Conservation (phyloP, 2,113 vertebrate species). For the Sclerurus mexicanus region DNA sequence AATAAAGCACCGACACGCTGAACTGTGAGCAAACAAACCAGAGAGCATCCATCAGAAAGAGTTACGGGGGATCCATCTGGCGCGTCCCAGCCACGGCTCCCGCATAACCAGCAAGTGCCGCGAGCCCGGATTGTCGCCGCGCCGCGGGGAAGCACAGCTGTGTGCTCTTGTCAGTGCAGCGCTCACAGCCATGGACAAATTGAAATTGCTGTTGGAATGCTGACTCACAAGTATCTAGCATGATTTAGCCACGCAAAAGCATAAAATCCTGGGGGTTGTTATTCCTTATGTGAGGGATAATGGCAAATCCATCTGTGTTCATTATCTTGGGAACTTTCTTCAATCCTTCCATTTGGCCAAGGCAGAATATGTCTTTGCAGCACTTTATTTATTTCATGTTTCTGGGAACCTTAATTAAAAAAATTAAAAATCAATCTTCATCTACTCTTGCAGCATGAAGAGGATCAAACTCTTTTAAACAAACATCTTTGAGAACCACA, state of each 20-base stretch:
- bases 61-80: background rate
- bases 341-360: background rate
- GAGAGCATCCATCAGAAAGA: background rate
- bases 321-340: background rate
- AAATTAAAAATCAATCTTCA: background rate
- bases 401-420: background rate
- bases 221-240: background rate
- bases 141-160: background rate
- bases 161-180: background rate
- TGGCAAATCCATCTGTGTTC: background rate
- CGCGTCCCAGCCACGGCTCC: background rate
- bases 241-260: background rate
- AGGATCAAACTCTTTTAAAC: background rate
- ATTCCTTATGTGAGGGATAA: background rate
- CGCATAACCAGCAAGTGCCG: constrained; percentile 8
- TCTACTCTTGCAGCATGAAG: background rate
- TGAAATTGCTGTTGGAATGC: background rate
- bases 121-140: background rate
- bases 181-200: background rate
- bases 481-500: background rate
- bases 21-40: background rate
- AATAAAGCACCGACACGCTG: background rate
- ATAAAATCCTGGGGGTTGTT: background rate
- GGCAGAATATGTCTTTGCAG: background rate
- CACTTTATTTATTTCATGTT: background rate